A percentile compares a stretch with the other conserved stretches of the same genome.
phyloP scores from a whole-genome alignment of 1,140 invertebrate genomes.

The Zaprionus africanus region DNA sequence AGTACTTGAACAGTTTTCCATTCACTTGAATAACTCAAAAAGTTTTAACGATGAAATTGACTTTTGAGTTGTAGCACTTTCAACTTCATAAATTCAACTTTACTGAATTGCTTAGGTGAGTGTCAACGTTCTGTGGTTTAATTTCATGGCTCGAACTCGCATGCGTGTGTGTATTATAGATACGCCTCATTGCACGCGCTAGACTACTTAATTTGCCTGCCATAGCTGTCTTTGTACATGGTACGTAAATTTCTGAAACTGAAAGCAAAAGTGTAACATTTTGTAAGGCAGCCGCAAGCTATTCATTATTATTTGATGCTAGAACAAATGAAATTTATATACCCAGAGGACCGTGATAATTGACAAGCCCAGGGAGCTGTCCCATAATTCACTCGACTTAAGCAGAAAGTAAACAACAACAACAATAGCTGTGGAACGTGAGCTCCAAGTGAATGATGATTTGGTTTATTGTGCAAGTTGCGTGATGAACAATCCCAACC shows the following conservation, averaged over 20 bases:
- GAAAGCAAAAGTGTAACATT: slow-evolving; percentile 12
- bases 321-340: slow-evolving; percentile 51
- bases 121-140: background rate
- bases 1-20: background rate
- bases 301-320: slow-evolving; percentile 51
- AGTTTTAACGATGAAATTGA: background rate
- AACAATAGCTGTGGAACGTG: slow-evolving; percentile 6
- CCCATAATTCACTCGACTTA: slow-evolving; percentile 32
- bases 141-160: background rate
- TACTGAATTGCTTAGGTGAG: background rate
- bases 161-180: slow-evolving; percentile 22
- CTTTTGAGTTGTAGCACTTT: background rate
- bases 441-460: slow-evolving; percentile 30
- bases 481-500: slow-evolving; percentile 21
- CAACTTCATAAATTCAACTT: background rate
- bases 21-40: background rate
- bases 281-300: slow-evolving; percentile 40
- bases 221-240: slow-evolving; percentile 25
- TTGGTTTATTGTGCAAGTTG: slow-evolving; percentile 37
- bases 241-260: slow-evolving; percentile 23
- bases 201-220: slow-evolving; percentile 46
- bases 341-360: slow-evolving; percentile 37
- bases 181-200: slow-evolving; percentile 28
- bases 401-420: slow-evolving; percentile 26
- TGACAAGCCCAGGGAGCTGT: slow-evolving; percentile 36